Evolutionary conservation across 2,113 vertebrate species (phyloP).

Genomic region (Xiphias gladius): DNA sequence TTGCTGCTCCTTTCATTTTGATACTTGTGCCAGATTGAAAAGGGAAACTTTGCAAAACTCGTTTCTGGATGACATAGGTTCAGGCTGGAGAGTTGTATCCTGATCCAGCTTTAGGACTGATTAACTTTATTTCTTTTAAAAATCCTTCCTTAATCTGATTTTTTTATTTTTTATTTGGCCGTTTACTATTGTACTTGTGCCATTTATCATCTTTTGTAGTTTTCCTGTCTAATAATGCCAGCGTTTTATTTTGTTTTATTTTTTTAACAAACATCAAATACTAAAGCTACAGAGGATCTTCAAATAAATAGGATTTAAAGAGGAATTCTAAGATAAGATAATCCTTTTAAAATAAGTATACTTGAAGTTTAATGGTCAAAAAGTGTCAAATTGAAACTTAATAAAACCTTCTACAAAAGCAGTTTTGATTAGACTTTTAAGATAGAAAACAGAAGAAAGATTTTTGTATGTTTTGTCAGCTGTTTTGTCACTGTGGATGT

Average conservation of each 20-base stretch:
- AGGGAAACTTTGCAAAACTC: slow-evolving; percentile 58
- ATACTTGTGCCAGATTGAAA: slow-evolving; percentile 63
- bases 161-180: slow-evolving; percentile 1
- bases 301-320: slow-evolving; percentile 11
- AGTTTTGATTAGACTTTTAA: background rate
- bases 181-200: slow-evolving; percentile 26
- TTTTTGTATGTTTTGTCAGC: background rate
- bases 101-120: background rate
- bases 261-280: slow-evolving; percentile 4
- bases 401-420: background rate
- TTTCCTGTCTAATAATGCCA: slow-evolving; percentile 1
- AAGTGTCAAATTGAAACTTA: background rate
- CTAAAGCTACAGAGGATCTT: background rate
- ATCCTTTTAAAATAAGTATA: background rate
- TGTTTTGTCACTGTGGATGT: background rate
- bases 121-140: slow-evolving; percentile 13
- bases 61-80: slow-evolving; percentile 36
- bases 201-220: slow-evolving; percentile 43
- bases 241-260: background rate
- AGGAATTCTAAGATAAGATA: slow-evolving; percentile 13
- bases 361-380: background rate
- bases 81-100: slow-evolving; percentile 13
- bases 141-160: slow-evolving; percentile 8
- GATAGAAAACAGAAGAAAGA: background rate
- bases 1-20: slow-evolving; percentile 70